Evolutionary conservation across 2,113 vertebrate species (phyloP), one percentile per base, ranked within the genome.

Genomic region (Phrynosoma platyrhinos): DNA sequence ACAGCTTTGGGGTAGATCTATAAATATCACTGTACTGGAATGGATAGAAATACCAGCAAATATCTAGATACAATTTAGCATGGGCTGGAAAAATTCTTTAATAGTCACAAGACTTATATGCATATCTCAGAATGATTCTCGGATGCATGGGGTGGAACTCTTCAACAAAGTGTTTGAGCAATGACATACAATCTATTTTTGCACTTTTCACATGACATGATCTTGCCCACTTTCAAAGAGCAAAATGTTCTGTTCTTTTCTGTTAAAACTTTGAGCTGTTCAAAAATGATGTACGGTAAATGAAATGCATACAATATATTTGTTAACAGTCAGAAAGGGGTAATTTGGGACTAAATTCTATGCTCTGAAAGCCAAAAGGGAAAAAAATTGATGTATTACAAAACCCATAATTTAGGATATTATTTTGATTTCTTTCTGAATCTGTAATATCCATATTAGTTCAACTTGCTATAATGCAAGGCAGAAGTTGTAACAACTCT

Each of bases 401-500:
- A 76, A 36, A 53, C 47, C 3, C 55, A 75, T 25, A 32, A 36
- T 32, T 62, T 62, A 18, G 10, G 8, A 32, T 23, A 72, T 40
- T 58, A 83, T 81, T 90, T n/a, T 71, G 18, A 69, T 1, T 68
- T 55, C 68, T 83, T 84, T 18, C 52, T 79, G 79, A 30, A 53
- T 0, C 74, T 42, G 5, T 82, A 87, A 78, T 12, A 69, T 3
- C 27, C 23, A 87, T 80, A 82, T 83, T 87, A 87, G 7, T 40
- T 77, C 20, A 40, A 13, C 42, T 36, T 3, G 81, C 20, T 40
- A 86, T 0, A 71, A 1, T 0, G 0, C 25, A 68, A 30, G 9
- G 36, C 12, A n/a, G 36, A 27, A 52, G 12, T 2, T n/a, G 25
- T 13, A 58, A 55, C 47, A 55, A n/a, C 32, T 7, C 18, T 85